A percentile compares a stretch with the other conserved stretches of the same genome.
phyloP scores from a whole-genome alignment of 2,888 invertebrate species.

The Limnephilus rhombicus region DNA sequence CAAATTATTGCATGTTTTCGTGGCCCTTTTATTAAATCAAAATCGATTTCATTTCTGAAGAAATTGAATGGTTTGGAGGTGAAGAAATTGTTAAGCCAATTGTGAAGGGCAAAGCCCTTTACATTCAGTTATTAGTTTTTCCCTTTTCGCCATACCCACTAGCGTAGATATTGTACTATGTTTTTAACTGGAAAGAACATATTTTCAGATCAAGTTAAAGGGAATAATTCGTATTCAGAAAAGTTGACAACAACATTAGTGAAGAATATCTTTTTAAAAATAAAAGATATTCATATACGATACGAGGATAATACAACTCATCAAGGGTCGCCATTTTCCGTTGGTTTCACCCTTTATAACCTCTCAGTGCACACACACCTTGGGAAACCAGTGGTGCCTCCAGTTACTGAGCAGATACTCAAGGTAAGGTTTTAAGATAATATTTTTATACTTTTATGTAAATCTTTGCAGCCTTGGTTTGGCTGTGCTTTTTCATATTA shows the following conservation, averaged over 20 bases:
- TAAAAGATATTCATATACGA: constrained; percentile 92
- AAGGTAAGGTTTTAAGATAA: constrained; percentile 79
- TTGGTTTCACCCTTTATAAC: constrained; percentile 88
- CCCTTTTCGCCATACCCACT: neutral
- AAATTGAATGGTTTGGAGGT: neutral
- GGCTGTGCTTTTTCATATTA: too few relatives aligned
- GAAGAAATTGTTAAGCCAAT: neutral
- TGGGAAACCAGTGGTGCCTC: constrained; percentile 87
- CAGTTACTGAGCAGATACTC: constrained; percentile 90
- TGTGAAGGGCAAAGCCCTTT: neutral
- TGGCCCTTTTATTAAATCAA: neutral
- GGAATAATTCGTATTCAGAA: constrained; percentile 91
- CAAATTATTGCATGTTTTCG: neutral
- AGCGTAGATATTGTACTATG: neutral
- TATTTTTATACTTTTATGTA: neutral
- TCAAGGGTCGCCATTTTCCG: constrained; percentile 86
- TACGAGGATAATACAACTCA: constrained; percentile 93
- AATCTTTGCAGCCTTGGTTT: too few relatives aligned
- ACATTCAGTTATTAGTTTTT: neutral
- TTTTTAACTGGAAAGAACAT: neutral
- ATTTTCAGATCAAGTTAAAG: constrained; percentile 79
- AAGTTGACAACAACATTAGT: constrained; percentile 93
- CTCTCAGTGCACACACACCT: constrained; percentile 77
- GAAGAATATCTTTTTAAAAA: constrained; percentile 93
- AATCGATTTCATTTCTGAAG: neutral